Percentiles rank a stretch among this genome's conserved stretches.
Evolutionary conservation across 2,888 invertebrate species (phyloP).

Genomic region (Hypena proboscidalis): DNA sequence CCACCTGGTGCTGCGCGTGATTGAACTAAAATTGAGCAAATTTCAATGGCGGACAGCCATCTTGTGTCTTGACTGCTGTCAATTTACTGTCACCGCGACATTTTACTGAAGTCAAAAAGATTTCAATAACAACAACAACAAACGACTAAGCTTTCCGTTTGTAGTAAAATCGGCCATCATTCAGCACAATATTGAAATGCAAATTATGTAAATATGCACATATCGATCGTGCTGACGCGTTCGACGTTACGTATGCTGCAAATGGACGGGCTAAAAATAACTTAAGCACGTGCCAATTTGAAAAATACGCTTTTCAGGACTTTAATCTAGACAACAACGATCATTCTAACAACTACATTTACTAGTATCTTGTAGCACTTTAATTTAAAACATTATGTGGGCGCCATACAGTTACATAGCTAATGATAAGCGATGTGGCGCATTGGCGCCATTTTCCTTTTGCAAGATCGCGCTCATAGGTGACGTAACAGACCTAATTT

Average conservation of each 20-base stretch:
- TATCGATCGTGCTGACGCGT: constrained; percentile 57
- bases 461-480: constrained; percentile 59
- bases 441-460: constrained; percentile 85
- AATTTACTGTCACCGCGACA: constrained; percentile 79
- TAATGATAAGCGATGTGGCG: constrained; percentile 51
- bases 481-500: constrained; percentile 78
- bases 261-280: constrained; percentile 73
- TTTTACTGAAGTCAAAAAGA: constrained; percentile 70
- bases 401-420: constrained; percentile 15
- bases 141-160: constrained; percentile 38
- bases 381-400: constrained; percentile 1
- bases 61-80: constrained; percentile 74
- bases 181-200: constrained; percentile 11
- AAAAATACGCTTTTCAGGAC: constrained; percentile 21
- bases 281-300: constrained; percentile 71
- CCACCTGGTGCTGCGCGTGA: constrained; percentile 72
- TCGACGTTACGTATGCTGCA: constrained; percentile 46
- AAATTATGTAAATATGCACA: constrained; percentile 19
- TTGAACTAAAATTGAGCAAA: constrained; percentile 41
- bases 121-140: constrained; percentile 77
- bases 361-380: neutral
- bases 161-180: constrained; percentile 1
- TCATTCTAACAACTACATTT: constrained; percentile 3
- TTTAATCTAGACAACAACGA: constrained; percentile 34
- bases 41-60: constrained; percentile 60